These are phyloP conservation scores for Blastomussa wellsi DNA, from an alignment of 92 coral and sea anemone genomes.

Conservation along the genomic window DNA sequence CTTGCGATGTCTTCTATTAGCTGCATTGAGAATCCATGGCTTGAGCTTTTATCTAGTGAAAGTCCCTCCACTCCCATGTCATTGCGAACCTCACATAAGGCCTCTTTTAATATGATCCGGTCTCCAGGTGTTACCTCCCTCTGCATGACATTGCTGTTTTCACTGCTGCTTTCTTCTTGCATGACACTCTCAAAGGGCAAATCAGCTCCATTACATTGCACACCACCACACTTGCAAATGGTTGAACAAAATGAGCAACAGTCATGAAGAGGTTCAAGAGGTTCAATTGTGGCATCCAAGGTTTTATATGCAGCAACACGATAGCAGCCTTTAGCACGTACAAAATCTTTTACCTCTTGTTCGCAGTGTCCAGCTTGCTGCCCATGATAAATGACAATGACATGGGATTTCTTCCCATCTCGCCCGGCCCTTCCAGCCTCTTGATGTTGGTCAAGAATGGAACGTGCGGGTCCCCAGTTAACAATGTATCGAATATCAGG, in stretches of 20 bases:
- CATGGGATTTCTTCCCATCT: conserved; percentile 45
- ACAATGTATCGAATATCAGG: conserved; percentile 59
- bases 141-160: background rate
- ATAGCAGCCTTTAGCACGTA: conserved; percentile 56
- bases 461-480: conserved; percentile 68
- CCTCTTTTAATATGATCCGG: conserved; percentile 31
- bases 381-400: conserved; percentile 61
- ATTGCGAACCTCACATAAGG: conserved; percentile 36
- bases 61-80: conserved; percentile 22
- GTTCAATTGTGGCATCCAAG: conserved; percentile 55
- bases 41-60: conserved; percentile 31
- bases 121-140: conserved; percentile 47
- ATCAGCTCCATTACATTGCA: background rate
- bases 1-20: conserved; percentile 33
- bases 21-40: conserved; percentile 59
- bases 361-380: conserved; percentile 66
- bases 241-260: conserved; percentile 59
- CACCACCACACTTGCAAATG: conserved; percentile 55
- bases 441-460: conserved; percentile 58
- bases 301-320: conserved; percentile 58
- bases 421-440: conserved; percentile 64
- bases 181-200: conserved; percentile 28
- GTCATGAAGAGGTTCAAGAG: conserved; percentile 48
- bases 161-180: background rate
- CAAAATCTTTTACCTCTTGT: conserved; percentile 64